A percentile compares a stretch with the other conserved stretches of the same genome.
phyloP scores from a whole-genome alignment of 2,888 invertebrate species.

The Lissocephala sabroskyi region DNA sequence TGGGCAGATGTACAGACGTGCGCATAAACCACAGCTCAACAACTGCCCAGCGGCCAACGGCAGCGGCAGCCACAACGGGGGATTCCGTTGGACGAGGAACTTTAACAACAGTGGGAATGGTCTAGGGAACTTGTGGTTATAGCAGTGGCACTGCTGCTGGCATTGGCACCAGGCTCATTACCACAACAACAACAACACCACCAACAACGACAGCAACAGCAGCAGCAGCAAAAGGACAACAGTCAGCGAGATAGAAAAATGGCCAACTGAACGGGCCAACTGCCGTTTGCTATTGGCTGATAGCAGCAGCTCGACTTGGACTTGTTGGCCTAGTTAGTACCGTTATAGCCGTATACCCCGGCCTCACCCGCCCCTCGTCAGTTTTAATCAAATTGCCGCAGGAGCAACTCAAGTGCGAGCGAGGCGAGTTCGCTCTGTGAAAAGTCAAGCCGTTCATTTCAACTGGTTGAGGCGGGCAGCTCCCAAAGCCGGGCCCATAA shows the following conservation, averaged over 20 bases:
- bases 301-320: too few species aligned
- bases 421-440: constrained; percentile 21
- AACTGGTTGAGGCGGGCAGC: neutral
- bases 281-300: neutral
- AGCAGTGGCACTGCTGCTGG: constrained; percentile 8
- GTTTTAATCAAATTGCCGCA: constrained; percentile 58
- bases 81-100: too few species aligned
- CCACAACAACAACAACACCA: constrained; percentile 15
- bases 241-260: neutral
- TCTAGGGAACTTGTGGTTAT: too few species aligned
- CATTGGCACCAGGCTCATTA: constrained; percentile 32
- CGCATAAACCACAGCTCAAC: constrained; percentile 59
- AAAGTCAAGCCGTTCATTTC: constrained; percentile 9
- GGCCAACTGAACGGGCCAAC: neutral
- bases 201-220: too few species aligned
- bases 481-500: constrained; percentile 34
- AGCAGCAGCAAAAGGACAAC: too few species aligned
- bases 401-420: constrained; percentile 33
- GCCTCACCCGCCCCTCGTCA: constrained; percentile 22
- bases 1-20: constrained; percentile 7
- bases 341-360: neutral
- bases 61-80: constrained; percentile 17
- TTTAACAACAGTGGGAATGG: constrained; percentile 19
- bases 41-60: constrained; percentile 44
- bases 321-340: too few species aligned